Evolutionary conservation across 2,888 invertebrate genomes (phyloP).

Genomic region (Cantharis lateralis): DNA sequence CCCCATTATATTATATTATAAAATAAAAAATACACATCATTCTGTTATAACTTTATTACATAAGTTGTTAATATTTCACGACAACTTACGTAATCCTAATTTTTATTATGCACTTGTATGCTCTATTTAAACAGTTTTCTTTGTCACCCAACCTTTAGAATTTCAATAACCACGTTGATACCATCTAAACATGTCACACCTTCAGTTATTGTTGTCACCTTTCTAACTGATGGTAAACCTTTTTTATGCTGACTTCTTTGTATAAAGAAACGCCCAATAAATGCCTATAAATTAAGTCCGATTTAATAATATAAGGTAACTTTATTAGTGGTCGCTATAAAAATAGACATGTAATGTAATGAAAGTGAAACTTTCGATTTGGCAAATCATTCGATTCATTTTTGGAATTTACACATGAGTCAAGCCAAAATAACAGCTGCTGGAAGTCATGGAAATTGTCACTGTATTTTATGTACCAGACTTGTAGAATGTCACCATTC

Average conservation of each 20-base stretch:
- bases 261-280: slow-evolving; percentile 10
- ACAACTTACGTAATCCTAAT: slow-evolving; percentile 1
- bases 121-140: slow-evolving; percentile 3
- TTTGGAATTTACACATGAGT: neutral
- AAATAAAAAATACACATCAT: slow-evolving; percentile 6
- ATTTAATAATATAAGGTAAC: neutral
- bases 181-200: slow-evolving; percentile 18
- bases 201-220: slow-evolving; percentile 17
- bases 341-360: neutral
- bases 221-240: slow-evolving; percentile 12
- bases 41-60: slow-evolving; percentile 4
- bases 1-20: neutral
- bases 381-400: neutral
- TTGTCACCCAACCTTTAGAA: slow-evolving; percentile 6
- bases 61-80: slow-evolving; percentile 2
- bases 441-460: slow-evolving; percentile 7
- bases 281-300: neutral
- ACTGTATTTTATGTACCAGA: slow-evolving; percentile 19
- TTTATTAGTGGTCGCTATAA: neutral
- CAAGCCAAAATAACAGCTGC: neutral
- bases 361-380: slow-evolving; percentile 1
- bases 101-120: slow-evolving; percentile 4
- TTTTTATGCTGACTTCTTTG: slow-evolving; percentile 7
- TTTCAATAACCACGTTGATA: slow-evolving; percentile 13
- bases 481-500: slow-evolving; percentile 17